Base-by-base conservation (phyloP, 23 tunicate genomes). In the Halocynthia roretzi region DNA sequence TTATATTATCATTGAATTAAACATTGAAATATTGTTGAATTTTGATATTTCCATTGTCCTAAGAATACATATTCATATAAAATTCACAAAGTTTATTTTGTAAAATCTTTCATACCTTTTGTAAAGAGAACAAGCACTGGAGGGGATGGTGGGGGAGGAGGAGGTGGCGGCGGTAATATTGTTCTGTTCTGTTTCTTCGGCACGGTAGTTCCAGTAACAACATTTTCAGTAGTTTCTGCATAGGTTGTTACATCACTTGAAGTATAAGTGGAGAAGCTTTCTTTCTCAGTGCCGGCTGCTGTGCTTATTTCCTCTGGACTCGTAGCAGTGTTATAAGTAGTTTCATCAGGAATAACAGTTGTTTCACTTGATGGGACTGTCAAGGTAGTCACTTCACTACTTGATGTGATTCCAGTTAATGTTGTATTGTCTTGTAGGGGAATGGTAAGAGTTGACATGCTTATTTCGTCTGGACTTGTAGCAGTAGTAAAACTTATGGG, bases 141-240 rank as follows among this genome's bases (percentile, higher is more conserved):
- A 8, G 76, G 85, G 6, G 75, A 18, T 19, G 84, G 81, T 10
- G 91, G 84, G 7, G 76, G 85, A n/a, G 91, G 85, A 6, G 91
- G 91, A 0, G 83, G 82, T 0, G 91, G 91, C 7, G 91, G 91
- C 48, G 83, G 85, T 55, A 71, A 20, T 72, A 65, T 65, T 65
- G 70, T 65, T 10, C 22, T 65, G 19, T 65, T 65, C 31, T 65
- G 22, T 40, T 48, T 40, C 22, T 15, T 9, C 22, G 70, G 70
- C 22, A 0, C 10, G 19, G 70, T 65, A 20, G 70, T 15, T 5
- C 10, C 31, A 8, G 31, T 8, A 9, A 11, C 9, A 15, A 8
- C 19, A 65, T 65, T 20, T 9, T 9, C 19, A 8, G 70, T 65
- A 0, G 70, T 65, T 20, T 65, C 9, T 10, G 70, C 10, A 20